Percentiles rank a stretch among this genome's conserved stretches.
Evolutionary conservation across 2,113 vertebrate species (phyloP).

Genomic region (Caranx melampygus): DNA sequence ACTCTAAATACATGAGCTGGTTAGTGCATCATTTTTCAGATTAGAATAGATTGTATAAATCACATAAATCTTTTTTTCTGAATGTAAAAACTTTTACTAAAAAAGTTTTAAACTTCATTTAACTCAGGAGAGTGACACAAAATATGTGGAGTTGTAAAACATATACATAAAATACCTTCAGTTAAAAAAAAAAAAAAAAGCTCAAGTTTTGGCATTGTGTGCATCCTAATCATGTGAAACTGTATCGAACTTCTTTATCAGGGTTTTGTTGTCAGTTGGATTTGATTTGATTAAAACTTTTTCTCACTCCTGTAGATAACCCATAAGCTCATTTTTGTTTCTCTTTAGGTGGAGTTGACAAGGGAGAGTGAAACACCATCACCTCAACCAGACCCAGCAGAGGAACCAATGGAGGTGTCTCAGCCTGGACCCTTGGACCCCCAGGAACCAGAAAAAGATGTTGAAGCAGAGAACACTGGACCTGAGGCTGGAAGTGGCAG

Average conservation of each 20-base stretch:
- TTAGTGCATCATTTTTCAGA: not conserved
- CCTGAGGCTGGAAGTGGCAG: constrained; percentile 24
- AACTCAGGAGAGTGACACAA: not conserved
- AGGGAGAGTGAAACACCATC: constrained; percentile 18
- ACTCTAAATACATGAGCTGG: not conserved
- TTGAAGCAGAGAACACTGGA: constrained; percentile 25
- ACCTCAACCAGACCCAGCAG: constrained; percentile 52
- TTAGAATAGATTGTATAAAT: not conserved
- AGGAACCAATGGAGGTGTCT: constrained; percentile 77
- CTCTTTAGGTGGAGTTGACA: constrained; percentile 63
- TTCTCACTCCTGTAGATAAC: not conserved
- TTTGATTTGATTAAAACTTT: not conserved
- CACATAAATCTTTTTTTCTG: not conserved
- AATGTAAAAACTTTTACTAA: too few relatives aligned
- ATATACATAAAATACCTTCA: too few relatives aligned
- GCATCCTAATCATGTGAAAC: too few relatives aligned
- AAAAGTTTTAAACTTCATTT: not conserved
- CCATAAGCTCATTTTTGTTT: not conserved
- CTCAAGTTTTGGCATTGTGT: too few relatives aligned
- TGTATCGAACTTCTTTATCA: too few relatives aligned
- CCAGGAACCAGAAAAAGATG: constrained; percentile 46
- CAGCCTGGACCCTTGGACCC: constrained; percentile 32
- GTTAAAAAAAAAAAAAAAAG: too few relatives aligned
- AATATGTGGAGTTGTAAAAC: not conserved
- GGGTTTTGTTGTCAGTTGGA: not conserved